Evolutionary conservation across 2,888 invertebrate species (phyloP), one percentile per base, ranked within the genome.

Genomic region (Stegana nigrithorax): DNA sequence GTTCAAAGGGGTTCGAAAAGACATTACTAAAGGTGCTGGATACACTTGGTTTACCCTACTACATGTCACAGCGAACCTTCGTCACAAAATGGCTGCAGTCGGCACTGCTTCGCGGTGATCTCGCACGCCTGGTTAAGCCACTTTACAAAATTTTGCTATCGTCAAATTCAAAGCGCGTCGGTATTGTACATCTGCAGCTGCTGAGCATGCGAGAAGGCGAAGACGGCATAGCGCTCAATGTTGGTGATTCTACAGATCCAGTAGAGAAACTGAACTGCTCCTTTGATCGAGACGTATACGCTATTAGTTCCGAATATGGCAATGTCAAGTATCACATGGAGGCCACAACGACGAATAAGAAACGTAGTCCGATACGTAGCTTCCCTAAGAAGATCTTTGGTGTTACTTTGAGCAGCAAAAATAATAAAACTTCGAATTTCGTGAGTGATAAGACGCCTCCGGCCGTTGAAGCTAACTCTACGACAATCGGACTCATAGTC

Each of bases 251-350:
- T 39, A 36, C 26, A 32, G 64, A 73, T 0, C 85, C 84, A 8
- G 60, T 81, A 75, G 58, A 85, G 81, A 68, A 86, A 78, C 67
- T 71, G 59, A 73, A 75, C 36, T 75, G 75, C 32, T 69, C 72
- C 0, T 78, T 77, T 21, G 82, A 82, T 50, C 87, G 88, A 21
- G 92, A 91, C 77, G 91, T 94, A 12, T 93, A 92, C 77, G 94
- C 94, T 1, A 92, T 94, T 45, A 93, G 93, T 76, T 93, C 91
- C 47, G 92, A 93, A 26, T 92, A 92, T 72, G 94, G 94, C 1
- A 92, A 93, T 72, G 90, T 94, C 4, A 90, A 84, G 63, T 85
- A 86, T 59, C 85, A 85, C 56, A 77, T 79, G 78, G 82, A 83
- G 63, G 83, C 84, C 57, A 68, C 78, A 1, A 73, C 76, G 21